Conservation (phyloP, 2,888 invertebrate species). For the Xestia xanthographa region DNA sequence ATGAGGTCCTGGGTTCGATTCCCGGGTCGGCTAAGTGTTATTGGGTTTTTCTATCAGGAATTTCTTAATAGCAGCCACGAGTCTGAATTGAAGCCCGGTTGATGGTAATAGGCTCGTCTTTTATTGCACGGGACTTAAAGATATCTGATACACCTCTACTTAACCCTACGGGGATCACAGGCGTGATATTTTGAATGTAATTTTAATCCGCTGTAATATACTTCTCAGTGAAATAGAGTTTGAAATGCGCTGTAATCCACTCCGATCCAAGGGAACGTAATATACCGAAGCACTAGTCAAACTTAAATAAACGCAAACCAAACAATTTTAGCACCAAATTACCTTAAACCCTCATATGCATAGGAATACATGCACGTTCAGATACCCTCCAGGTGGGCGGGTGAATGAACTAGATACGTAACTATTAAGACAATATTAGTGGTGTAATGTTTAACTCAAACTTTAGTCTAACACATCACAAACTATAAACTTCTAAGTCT, state of each 20-base stretch:
- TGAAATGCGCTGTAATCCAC: background rate
- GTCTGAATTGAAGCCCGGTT: no score
- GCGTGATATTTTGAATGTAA: no score
- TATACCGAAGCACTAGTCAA: background rate
- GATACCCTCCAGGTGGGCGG: background rate
- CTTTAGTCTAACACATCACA: background rate
- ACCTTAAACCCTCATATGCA: background rate
- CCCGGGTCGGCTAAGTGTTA: no score
- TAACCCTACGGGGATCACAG: no score
- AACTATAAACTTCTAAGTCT: slow-evolving; percentile 1
- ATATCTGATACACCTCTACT: no score
- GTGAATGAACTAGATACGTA: background rate
- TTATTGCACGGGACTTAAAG: no score
- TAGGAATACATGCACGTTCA: background rate
- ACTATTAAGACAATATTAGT: background rate
- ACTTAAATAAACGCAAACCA: background rate
- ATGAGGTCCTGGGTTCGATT: no score
- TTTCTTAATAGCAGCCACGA: no score
- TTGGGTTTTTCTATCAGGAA: no score
- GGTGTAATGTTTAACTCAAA: background rate
- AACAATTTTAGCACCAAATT: background rate
- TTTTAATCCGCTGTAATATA: background rate
- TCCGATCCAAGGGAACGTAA: background rate
- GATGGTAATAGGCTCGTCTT: no score
- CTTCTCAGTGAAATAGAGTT: background rate